Evolutionary conservation across 2,797 vertebrate genomes (phyloP).

Genomic region (Anniella stebbinsi): DNA sequence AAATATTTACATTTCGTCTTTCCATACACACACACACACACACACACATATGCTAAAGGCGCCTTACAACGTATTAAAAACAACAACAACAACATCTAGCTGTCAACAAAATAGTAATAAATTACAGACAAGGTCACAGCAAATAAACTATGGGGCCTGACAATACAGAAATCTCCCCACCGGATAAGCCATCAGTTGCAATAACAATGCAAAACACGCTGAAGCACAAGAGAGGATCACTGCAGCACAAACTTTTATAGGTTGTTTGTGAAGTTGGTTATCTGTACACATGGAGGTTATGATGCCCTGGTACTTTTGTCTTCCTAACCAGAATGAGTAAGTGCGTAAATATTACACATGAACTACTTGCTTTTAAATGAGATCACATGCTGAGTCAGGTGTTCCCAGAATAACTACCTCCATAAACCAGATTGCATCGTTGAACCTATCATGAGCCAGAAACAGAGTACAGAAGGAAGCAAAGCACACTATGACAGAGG

Average conservation of each 20-base stretch:
- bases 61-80: too few species aligned
- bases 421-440: not conserved
- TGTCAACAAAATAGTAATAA: not conserved
- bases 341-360: not conserved
- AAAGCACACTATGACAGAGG: not conserved
- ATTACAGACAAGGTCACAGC: not conserved
- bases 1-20: not conserved
- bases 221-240: not conserved
- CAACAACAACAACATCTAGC: not conserved
- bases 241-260: not conserved
- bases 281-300: not conserved
- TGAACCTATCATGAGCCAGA: not conserved
- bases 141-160: not conserved
- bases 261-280: not conserved
- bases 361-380: not conserved
- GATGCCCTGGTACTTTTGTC: not conserved
- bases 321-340: not conserved
- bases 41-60: too few species aligned
- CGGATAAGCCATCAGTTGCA: not conserved
- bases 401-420: not conserved
- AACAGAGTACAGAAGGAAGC: not conserved
- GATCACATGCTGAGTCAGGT: not conserved
- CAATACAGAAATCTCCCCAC: not conserved
- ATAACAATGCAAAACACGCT: not conserved
- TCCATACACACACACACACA: not conserved